Evolutionary conservation across 2,888 invertebrate genomes (phyloP).

Genomic region (Dascillus cervinus): DNA sequence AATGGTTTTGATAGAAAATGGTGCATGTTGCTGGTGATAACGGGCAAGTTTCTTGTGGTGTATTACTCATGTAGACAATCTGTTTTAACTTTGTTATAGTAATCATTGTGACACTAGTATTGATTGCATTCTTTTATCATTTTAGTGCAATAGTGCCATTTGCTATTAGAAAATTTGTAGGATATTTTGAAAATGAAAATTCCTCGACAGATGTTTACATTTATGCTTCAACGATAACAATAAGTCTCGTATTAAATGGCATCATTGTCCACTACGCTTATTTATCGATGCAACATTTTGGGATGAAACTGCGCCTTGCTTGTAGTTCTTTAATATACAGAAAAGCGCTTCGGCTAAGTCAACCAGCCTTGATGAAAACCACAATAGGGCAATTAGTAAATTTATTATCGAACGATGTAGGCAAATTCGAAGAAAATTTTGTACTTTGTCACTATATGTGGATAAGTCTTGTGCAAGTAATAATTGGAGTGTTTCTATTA

Average conservation of each 20-base stretch:
- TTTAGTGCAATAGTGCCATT: constrained; percentile 38
- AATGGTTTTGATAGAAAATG: no score
- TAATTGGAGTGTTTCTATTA: constrained; percentile 50
- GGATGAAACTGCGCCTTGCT: constrained; percentile 78
- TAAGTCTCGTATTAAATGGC: constrained; percentile 27
- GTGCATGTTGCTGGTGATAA: no score
- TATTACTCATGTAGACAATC: no score
- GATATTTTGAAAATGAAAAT: constrained; percentile 52
- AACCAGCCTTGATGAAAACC: constrained; percentile 52
- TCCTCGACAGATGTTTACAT: constrained; percentile 75
- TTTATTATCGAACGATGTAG: constrained; percentile 59
- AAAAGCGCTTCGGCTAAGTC: constrained; percentile 48
- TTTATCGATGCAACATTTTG: constrained; percentile 75
- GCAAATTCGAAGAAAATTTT: constrained; percentile 78
- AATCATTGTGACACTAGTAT: no score
- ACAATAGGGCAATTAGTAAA: constrained; percentile 46
- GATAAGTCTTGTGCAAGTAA: constrained; percentile 57
- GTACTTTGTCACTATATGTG: constrained; percentile 82
- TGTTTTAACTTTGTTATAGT: no score
- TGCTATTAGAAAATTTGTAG: constrained; percentile 56
- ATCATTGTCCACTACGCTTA: constrained; percentile 65
- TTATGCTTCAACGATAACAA: constrained; percentile 64
- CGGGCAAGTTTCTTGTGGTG: no score
- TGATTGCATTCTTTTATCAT: no score
- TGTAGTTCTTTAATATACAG: constrained; percentile 78